Conservation (phyloP, 2,113 vertebrate genomes). For the Naja naja region DNA sequence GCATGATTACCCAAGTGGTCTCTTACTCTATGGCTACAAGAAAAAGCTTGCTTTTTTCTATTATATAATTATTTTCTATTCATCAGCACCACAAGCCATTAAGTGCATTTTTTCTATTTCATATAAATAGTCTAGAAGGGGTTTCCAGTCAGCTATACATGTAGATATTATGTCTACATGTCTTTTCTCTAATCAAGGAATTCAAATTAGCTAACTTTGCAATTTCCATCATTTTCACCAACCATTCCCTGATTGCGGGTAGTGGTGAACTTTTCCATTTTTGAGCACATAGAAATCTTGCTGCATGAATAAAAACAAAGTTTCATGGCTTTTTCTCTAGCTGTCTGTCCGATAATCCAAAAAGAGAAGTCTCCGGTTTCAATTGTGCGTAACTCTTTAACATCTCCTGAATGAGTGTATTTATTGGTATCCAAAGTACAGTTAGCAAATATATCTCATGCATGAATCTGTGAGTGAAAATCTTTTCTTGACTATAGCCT, state of each 20-base stretch:
- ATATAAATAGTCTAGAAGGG: background rate
- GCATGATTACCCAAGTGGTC: background rate
- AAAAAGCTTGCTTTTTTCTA: background rate
- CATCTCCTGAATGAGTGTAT: background rate
- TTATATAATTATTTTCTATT: background rate
- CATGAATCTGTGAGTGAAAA: background rate
- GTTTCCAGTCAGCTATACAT: background rate
- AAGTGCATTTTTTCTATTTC: background rate
- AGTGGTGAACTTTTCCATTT: background rate
- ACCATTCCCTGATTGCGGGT: background rate
- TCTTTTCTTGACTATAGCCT: fast-evolving
- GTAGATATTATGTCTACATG: background rate
- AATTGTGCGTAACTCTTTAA: background rate
- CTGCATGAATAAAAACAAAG: background rate
- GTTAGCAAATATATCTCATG: background rate
- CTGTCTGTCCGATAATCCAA: background rate
- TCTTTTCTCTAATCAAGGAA: background rate
- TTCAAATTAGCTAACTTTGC: background rate
- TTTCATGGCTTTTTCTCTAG: background rate
- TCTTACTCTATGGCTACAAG: background rate
- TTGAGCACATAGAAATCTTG: background rate
- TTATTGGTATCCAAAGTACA: background rate
- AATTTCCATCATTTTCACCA: background rate
- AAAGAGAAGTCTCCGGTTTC: background rate
- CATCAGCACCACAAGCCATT: background rate